These are phyloP conservation scores for Leptodactylus fuscus DNA, from an alignment of 2,113 vertebrate species.

Conservation along the genomic window DNA sequence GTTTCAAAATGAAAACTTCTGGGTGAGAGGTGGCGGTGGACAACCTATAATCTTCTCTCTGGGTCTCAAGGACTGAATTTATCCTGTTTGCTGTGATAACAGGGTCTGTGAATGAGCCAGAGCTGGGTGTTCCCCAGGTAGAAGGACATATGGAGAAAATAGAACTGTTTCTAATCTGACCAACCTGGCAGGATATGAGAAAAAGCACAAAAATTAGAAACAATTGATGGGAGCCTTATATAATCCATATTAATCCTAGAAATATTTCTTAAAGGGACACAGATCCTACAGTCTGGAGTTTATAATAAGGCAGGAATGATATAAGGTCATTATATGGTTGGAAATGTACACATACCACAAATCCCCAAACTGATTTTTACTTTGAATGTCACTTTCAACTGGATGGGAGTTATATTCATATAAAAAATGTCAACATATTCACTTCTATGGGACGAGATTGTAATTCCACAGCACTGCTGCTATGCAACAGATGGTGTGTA, in stretches of 20 bases:
- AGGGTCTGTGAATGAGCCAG: constrained; percentile 53
- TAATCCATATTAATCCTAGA: constrained; percentile 30
- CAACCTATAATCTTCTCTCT: constrained; percentile 25
- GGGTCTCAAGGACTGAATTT: not conserved
- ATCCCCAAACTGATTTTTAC: too few species aligned
- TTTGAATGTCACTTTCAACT: too few species aligned
- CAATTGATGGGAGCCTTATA: constrained; percentile 4
- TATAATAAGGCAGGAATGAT: not conserved
- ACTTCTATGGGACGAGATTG: too few species aligned
- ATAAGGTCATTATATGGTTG: too few species aligned
- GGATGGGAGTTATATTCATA: too few species aligned
- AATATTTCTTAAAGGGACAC: not conserved
- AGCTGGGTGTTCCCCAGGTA: constrained; percentile 38
- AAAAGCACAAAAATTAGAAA: not conserved
- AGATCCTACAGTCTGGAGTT: not conserved
- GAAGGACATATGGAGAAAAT: constrained; percentile 64
- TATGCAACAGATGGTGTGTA: too few species aligned
- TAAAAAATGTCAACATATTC: too few species aligned
- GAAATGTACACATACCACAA: too few species aligned
- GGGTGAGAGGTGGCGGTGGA: constrained; percentile 30
- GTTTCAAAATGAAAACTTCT: constrained; percentile 44
- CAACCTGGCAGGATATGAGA: constrained; percentile 53
- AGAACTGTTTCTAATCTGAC: constrained; percentile 39
- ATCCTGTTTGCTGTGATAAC: constrained; percentile 29
- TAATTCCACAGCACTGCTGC: too few species aligned